phyloP scores from a whole-genome alignment of 1,140 invertebrate genomes.

The Tribolium madens region DNA sequence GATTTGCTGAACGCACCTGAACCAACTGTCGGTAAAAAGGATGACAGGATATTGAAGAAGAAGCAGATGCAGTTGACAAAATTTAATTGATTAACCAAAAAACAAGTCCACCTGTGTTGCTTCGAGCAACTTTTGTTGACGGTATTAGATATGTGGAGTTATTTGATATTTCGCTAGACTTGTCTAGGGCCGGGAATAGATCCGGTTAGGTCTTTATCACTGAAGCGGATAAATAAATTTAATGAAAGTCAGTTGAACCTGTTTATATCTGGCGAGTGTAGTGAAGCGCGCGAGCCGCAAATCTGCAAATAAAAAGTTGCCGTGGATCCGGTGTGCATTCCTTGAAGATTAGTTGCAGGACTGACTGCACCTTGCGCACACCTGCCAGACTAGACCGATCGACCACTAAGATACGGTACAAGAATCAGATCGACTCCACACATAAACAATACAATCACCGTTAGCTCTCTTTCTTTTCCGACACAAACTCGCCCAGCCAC shows the following conservation, averaged over 20 bases:
- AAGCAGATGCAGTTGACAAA: too few relatives aligned
- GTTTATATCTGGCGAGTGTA: conserved; percentile 21
- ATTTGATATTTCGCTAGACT: background rate
- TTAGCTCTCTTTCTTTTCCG: conserved; percentile 25
- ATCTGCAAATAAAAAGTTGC: conserved; percentile 25
- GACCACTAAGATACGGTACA: conserved; percentile 41
- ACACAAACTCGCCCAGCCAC: background rate
- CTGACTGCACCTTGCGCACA: conserved; percentile 24
- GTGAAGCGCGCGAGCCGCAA: conserved; percentile 15
- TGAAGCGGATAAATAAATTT: conserved; percentile 42
- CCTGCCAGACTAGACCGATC: conserved; percentile 46
- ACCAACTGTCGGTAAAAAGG: background rate
- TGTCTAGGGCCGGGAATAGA: background rate
- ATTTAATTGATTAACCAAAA: too few relatives aligned
- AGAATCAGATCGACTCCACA: conserved; percentile 36
- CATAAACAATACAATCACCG: conserved; percentile 32
- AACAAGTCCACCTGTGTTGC: too few relatives aligned
- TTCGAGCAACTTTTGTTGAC: too few relatives aligned
- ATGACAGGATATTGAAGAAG: too few relatives aligned
- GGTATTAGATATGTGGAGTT: background rate
- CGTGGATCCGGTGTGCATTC: conserved; percentile 41
- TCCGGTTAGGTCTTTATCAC: background rate
- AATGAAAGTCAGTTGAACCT: conserved; percentile 37
- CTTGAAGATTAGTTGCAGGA: conserved; percentile 41
- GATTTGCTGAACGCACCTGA: background rate